Base-by-base conservation (phyloP, 2,797 vertebrate species). In the Scarus forsteni region DNA sequence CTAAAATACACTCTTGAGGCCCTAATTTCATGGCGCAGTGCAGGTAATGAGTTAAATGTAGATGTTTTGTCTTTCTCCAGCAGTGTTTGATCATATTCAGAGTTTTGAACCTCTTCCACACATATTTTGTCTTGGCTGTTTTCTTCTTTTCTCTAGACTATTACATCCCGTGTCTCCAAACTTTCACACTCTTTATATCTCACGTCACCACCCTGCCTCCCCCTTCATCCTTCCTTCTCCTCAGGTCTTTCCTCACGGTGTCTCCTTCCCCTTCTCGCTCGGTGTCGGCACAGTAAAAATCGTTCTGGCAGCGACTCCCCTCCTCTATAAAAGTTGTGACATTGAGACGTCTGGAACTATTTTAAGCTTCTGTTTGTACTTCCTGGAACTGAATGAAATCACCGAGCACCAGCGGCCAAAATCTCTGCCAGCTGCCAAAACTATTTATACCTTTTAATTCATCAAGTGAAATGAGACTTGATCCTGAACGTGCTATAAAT, bases 261-360 rank as follows among this genome's bases (percentile, higher is more conserved):
- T 16, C 16, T 6, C 34, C n/a, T 3, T 5, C 42, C 13, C 7
- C 6, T 38, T 39, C 8, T 35, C 38, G 14, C 3, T 52, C 63
- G 16, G 5, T 38, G 36, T 3, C 1, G 34, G 15, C 27, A 10
- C 70, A 65, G 56, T 78, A 66, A 73, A 75, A 58, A 71, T 51
- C 5, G 11, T 18, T 44, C 67, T 78, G 73, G 77, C 80, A 77
- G 50, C 16, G 18, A 39, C 5, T 72, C 80, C 43, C 42, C 62
- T 62, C 36, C 48, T 6, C 71, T 52, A 59, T 83, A 69, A 83
- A 84, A 60, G 18, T 70, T 58, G 65, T 84, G 81, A 82, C 85
- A 80, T 86, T 86, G 76, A 86, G 71, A 73, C 44, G 79, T 84
- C 81, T 84, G 70, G 70, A 56, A 51, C 61, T 80, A 81, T 79